Evolutionary conservation across 2,797 vertebrate species (phyloP).

Genomic region (Alexandromys oeconomus): DNA sequence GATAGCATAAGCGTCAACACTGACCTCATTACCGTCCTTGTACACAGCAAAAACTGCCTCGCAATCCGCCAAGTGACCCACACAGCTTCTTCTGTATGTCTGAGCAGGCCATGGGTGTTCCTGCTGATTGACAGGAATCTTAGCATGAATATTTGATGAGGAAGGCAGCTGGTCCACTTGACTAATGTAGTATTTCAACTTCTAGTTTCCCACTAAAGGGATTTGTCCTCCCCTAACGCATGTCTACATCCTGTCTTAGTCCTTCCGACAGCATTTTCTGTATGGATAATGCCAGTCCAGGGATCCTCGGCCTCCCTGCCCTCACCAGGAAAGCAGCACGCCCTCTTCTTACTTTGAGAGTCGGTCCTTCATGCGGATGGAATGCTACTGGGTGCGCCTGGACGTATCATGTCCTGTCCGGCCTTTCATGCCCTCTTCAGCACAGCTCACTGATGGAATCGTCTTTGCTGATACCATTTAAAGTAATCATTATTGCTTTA

Average conservation of each 20-base stretch:
- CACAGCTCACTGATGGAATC: slow-evolving; percentile 42
- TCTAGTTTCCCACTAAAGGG: slow-evolving; percentile 68
- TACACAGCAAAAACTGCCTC: background rate
- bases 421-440: background rate
- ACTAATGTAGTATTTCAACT: slow-evolving; percentile 75
- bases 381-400: slow-evolving; percentile 40
- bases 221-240: slow-evolving; percentile 76
- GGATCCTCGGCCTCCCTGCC: slow-evolving; percentile 45
- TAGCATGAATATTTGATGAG: slow-evolving; percentile 80
- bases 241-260: slow-evolving; percentile 72
- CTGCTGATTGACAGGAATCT: slow-evolving; percentile 73
- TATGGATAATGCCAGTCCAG: slow-evolving; percentile 60
- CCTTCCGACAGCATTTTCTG: slow-evolving; percentile 57
- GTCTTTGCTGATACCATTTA: background rate
- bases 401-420: slow-evolving; percentile 45
- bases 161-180: slow-evolving; percentile 54
- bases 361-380: background rate
- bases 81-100: slow-evolving; percentile 24
- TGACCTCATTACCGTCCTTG: background rate
- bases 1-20: background rate
- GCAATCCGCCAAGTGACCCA: slow-evolving; percentile 16
- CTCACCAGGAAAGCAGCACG: slow-evolving; percentile 41
- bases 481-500: background rate
- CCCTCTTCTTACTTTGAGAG: slow-evolving; percentile 46
- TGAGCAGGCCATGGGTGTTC: slow-evolving; percentile 61